Conservation (phyloP, 2,797 vertebrate genomes). For the Lithobates pipiens region DNA sequence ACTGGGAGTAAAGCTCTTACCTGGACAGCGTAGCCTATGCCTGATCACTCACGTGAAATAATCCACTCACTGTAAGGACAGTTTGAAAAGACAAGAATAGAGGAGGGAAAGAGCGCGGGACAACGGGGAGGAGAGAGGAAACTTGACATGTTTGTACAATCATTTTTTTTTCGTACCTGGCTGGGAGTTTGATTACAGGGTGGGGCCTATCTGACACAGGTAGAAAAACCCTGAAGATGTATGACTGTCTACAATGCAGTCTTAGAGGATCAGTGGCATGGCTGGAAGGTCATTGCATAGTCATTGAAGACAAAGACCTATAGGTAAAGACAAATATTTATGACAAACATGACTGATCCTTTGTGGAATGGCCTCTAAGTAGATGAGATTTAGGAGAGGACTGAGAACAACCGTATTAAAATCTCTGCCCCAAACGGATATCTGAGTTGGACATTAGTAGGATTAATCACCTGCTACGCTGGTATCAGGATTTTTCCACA, state of each 20-base stretch:
- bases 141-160: slow-evolving; percentile 73
- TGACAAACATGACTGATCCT: background rate
- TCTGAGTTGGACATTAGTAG: too few relatives aligned
- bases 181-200: slow-evolving; percentile 77
- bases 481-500: too few relatives aligned
- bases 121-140: slow-evolving; percentile 71
- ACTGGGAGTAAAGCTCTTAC: slow-evolving; percentile 11
- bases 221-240: slow-evolving; percentile 71
- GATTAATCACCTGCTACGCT: too few relatives aligned
- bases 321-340: background rate
- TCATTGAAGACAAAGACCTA: background rate
- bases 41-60: slow-evolving; percentile 24
- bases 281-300: background rate
- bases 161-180: slow-evolving; percentile 70
- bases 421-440: too few relatives aligned
- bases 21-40: background rate
- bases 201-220: slow-evolving; percentile 77
- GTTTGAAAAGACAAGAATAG: slow-evolving; percentile 48
- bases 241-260: slow-evolving; percentile 32
- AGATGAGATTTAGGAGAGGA: background rate
- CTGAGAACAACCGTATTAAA: too few relatives aligned
- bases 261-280: background rate
- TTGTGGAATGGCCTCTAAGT: background rate
- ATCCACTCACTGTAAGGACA: slow-evolving; percentile 30
- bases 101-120: slow-evolving; percentile 67